Evolutionary conservation across 1,140 invertebrate species (phyloP), one percentile per base, ranked within the genome.

Genomic region (Bathynomus jamesi): DNA sequence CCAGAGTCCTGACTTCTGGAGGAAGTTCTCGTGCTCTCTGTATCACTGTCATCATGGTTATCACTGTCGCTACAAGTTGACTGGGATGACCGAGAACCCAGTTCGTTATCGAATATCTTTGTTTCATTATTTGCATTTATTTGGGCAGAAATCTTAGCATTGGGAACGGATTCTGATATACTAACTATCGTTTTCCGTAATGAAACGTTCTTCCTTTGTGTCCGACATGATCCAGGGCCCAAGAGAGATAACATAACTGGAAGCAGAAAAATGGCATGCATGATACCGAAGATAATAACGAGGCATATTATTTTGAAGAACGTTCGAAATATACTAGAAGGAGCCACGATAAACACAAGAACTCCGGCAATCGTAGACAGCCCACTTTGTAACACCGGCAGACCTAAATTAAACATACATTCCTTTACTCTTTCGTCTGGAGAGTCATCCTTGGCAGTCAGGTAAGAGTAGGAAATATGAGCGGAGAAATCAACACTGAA

Each of bases 231-330:
- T 0, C 90, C 90, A 0, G 92, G 91, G 0, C 92, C 92, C 73
- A 94, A 93, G 0, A 95, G 82, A 0, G 95, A 96, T 0, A 99
- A 81, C 0, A 98, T 82, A 0, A 98, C 95, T 0, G 96, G 96
- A 7, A 98, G 83, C 2, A 99, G 84, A 75, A 98, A 89, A 0
- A 98, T 84, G 0, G 94, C 94, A 80, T 99, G 95, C 84, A 96
- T 87, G 0, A 94, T 91, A 29, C 95, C 96, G 76, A 97, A 93
- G 80, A 95, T 89, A 75, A 98, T 95, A 0, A 98, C 95, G 67
- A 98, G 85, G 81, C 96, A 96, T 24, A 98, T 94, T 86, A 97
- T 97, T 83, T 98, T 98, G 83, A 98, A 98, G 86, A 98, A 98
- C 0, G 96, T 95, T n/a, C 94, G 85, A 81, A 98, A 98, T 63